Percentiles rank a stretch among this genome's conserved stretches.
Evolutionary conservation across 2,113 vertebrate species (phyloP).

Genomic region (human): GRCh38 chr16:69150001-69150500

Average conservation of each 20-base stretch:
- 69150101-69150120: not conserved
- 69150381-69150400: not conserved
- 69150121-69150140: not conserved
- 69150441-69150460: not conserved
- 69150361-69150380: not conserved
- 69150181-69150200: not conserved
- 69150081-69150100: not conserved
- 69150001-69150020: not conserved
- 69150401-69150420: not conserved
- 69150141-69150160: slow-evolving; percentile 1
- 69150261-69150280: not conserved
- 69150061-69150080: not conserved
- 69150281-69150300: not conserved
- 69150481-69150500: not conserved
- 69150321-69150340: slow-evolving; percentile 30
- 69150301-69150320: not conserved
- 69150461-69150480: slow-evolving; percentile 17
- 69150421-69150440: not conserved
- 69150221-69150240: not conserved
- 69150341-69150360: not conserved
- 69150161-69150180: not conserved
- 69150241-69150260: not conserved
- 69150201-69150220: not conserved
- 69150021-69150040: not conserved
- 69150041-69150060: too few species aligned